Conservation (phyloP, 2,113 vertebrate species). For the Calidris pugnax region DNA sequence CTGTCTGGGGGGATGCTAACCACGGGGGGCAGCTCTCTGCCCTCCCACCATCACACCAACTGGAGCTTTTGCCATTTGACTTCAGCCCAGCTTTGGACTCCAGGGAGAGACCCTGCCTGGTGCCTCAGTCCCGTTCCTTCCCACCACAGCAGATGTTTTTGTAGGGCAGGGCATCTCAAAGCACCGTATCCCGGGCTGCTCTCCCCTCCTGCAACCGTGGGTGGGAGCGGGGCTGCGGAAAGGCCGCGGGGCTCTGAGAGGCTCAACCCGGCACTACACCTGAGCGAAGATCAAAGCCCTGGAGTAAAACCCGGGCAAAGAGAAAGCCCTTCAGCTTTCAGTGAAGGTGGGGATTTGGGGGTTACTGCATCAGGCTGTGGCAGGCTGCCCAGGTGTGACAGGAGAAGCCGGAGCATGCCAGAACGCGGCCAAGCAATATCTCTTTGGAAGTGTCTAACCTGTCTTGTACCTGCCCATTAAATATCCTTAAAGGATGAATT, state of each 20-base stretch:
- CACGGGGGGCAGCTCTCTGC: accelerated
- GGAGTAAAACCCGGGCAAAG: background rate
- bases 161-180: background rate
- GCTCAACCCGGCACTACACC: background rate
- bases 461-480: background rate
- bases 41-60: too few species aligned
- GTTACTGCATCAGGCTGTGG: background rate
- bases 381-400: background rate
- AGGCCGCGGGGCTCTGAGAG: accelerated
- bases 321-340: background rate
- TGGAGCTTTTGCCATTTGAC: background rate
- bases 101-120: background rate
- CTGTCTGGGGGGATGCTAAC: background rate
- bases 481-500: background rate
- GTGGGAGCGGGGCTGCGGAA: background rate
- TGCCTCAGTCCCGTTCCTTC: background rate
- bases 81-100: background rate
- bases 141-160: background rate
- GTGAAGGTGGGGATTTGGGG: background rate
- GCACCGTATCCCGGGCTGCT: background rate
- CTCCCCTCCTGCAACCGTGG: background rate
- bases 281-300: background rate
- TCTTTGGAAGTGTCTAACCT: background rate
- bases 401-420: background rate
- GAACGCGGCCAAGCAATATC: background rate